Evolutionary conservation across 53 echinoderm and acorn worm genomes (phyloP), one percentile per base, ranked within the genome.

Genomic region (Holothuria scabra): DNA sequence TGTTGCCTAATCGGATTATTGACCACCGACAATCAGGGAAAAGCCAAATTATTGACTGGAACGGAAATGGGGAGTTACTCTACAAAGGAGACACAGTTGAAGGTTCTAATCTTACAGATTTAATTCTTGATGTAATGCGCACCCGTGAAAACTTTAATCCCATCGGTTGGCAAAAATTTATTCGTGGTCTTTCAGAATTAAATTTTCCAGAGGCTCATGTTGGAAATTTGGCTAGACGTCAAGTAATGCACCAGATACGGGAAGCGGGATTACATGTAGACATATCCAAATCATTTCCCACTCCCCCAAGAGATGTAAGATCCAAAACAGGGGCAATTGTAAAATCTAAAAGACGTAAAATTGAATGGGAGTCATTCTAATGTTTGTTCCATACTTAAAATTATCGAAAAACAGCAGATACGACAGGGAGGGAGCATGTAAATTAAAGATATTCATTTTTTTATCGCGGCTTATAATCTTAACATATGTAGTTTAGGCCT

Each of bases 81-180:
- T 65, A 65, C 65, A 28, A 65, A 65, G 65, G 65, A 65, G 65
- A 65, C 28, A n/a, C 65, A 65, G 31, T 65, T 65, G 12, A 65
- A 4, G 65, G 24, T 13, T 65, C 29, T 65, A 65, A 65, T 31
- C 14, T 65, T 13, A 65, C 23, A 16, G 65, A 65, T 65, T 65
- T 65, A 65, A 65, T 65, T 65, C 65, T 65, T 20, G 65, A 65
- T 65, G 65, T 65, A 65, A 20, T 28, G 25, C 65, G 28, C 65
- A 65, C 65, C 16, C 65, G 25, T 16, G 28, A 65, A 65, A 28
- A 65, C 65, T 65, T 65, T 65, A 65, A 65, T 65, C 65, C 65
- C n/a, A 16, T 65, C 31, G 24, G 65, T 14, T 65, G 65, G 28
- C 65, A 65, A 22, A 28, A 65, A 18, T 22, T 65, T 65, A 65